Percentiles rank a stretch among this genome's conserved stretches.
Evolutionary conservation across 2,797 vertebrate genomes (phyloP).

Genomic region (Threskiornis aethiopicus): DNA sequence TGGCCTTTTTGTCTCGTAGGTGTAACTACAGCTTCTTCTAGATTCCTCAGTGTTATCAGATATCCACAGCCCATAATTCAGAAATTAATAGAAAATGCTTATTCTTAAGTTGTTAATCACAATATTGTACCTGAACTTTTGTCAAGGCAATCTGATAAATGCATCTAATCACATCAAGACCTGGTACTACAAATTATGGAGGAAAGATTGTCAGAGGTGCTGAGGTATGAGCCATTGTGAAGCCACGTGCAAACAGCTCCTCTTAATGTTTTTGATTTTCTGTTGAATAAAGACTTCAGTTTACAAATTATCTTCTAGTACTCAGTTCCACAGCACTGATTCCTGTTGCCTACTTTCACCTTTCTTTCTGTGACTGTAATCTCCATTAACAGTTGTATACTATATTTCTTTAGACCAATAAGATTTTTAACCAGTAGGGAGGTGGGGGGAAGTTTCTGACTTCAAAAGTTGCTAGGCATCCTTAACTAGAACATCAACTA

Average conservation of each 20-base stretch:
- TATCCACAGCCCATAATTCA: neutral
- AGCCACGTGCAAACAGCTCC: neutral
- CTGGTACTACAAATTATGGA: neutral
- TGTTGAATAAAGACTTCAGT: neutral
- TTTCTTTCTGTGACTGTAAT: neutral
- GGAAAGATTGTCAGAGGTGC: neutral
- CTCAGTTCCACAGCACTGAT: neutral
- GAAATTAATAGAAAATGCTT: neutral
- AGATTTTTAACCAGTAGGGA: neutral
- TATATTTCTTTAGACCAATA: neutral
- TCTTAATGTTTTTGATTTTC: neutral
- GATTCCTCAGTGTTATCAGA: neutral
- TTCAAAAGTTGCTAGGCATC: neutral
- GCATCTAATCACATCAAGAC: neutral
- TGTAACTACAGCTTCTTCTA: neutral
- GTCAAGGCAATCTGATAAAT: neutral
- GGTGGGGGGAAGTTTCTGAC: neutral
- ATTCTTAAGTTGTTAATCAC: neutral
- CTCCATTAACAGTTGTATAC: neutral
- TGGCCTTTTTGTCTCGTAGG: neutral
- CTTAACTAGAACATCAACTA: neutral
- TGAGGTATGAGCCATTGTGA: neutral
- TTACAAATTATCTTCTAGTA: neutral
- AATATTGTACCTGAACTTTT: neutral
- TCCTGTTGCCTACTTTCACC: neutral